Evolutionary conservation across 2,888 invertebrate genomes (phyloP).

Genomic region (Athetis lepigone): DNA sequence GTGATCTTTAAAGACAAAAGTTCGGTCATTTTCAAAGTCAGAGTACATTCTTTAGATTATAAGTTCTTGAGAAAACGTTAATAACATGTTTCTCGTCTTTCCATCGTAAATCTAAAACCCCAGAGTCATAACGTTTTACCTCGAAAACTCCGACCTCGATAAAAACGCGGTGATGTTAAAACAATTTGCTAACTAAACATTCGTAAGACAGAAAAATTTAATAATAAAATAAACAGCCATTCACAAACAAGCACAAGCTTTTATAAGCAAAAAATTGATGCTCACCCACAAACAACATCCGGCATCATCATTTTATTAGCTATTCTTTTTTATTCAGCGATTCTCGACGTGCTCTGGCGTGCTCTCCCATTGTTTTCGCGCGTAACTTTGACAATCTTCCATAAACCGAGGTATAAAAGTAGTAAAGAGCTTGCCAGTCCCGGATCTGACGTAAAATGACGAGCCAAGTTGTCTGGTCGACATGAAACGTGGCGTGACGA

Average conservation of each 20-base stretch:
- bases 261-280: constrained; percentile 62
- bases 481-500: constrained; percentile 71
- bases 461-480: constrained; percentile 68
- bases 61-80: constrained; percentile 5
- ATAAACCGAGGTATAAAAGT: constrained; percentile 72
- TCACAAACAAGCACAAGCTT: constrained; percentile 49
- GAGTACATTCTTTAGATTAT: constrained; percentile 15
- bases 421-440: constrained; percentile 59
- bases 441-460: constrained; percentile 69
- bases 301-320: constrained; percentile 68
- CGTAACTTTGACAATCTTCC: constrained; percentile 72
- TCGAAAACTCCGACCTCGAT: constrained; percentile 32
- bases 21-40: constrained; percentile 24
- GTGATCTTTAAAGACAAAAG: constrained; percentile 20
- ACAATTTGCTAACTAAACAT: constrained; percentile 57
- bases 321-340: constrained; percentile 66
- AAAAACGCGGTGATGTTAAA: constrained; percentile 45
- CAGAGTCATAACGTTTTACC: constrained; percentile 36
- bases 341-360: constrained; percentile 62
- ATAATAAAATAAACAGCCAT: constrained; percentile 60
- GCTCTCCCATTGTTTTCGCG: constrained; percentile 68
- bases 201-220: constrained; percentile 37
- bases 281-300: constrained; percentile 65
- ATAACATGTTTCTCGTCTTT: constrained; percentile 30
- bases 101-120: constrained; percentile 29